phyloP scores from a whole-genome alignment of 2,888 invertebrate genomes.

The Euclidia mi region DNA sequence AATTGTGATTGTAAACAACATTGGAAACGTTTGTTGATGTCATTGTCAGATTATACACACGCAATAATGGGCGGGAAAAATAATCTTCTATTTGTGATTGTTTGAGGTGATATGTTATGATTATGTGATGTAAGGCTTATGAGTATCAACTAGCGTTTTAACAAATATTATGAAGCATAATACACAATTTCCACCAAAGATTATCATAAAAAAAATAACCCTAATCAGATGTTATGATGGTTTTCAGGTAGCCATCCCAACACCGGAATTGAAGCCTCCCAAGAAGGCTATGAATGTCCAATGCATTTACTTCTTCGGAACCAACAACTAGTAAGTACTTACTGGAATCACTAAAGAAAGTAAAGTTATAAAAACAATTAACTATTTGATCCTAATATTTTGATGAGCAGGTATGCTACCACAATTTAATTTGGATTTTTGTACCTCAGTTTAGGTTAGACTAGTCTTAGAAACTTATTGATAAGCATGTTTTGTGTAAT shows the following conservation, averaged over 20 bases:
- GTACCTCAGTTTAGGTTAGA: too few species aligned
- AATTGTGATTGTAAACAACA: slow-evolving; percentile 37
- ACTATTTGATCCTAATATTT: too few species aligned
- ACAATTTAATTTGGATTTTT: too few species aligned
- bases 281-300: slow-evolving; percentile 93
- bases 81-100: slow-evolving; percentile 51
- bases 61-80: slow-evolving; percentile 73
- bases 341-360: slow-evolving; percentile 34
- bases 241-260: slow-evolving; percentile 95
- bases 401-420: too few species aligned
- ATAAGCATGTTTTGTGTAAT: too few species aligned
- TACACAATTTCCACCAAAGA: slow-evolving; percentile 26
- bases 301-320: slow-evolving; percentile 98
- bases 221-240: slow-evolving; percentile 62
- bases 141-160: not conserved
- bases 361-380: too few species aligned
- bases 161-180: slow-evolving; percentile 3
- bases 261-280: slow-evolving; percentile 93
- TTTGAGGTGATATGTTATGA: slow-evolving; percentile 45
- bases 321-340: slow-evolving; percentile 97
- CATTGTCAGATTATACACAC: slow-evolving; percentile 40
- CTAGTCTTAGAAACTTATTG: too few species aligned
- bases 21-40: slow-evolving; percentile 44
- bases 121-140: slow-evolving; percentile 30
- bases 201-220: slow-evolving; percentile 49